phyloP scores from a whole-genome alignment of 2,113 vertebrate species.

The Turdus rufiventris region DNA sequence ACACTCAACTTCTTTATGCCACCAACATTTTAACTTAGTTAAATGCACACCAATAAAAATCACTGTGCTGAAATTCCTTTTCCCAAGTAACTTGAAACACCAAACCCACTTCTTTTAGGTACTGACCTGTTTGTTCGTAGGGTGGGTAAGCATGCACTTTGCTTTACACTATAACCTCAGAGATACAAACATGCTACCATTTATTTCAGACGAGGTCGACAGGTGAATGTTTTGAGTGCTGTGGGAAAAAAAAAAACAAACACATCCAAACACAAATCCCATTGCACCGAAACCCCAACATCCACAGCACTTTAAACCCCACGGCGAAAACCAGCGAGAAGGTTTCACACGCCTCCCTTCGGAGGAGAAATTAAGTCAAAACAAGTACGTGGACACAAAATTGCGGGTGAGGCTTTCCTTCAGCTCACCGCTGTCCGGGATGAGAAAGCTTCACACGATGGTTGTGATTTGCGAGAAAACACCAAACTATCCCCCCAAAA shows the following conservation, averaged over 20 bases:
- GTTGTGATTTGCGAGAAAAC: not conserved
- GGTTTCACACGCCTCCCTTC: not conserved
- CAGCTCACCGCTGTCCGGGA: not conserved
- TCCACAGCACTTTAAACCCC: not conserved
- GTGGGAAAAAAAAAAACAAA: fast-evolving
- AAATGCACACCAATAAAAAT: not conserved
- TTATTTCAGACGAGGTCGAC: not conserved
- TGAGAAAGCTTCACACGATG: not conserved
- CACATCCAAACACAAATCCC: not conserved
- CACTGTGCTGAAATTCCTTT: not conserved
- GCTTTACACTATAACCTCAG: not conserved
- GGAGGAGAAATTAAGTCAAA: not conserved
- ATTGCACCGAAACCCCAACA: not conserved
- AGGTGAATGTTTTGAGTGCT: not conserved
- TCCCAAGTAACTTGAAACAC: not conserved
- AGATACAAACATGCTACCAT: not conserved
- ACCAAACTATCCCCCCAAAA: no score
- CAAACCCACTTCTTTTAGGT: not conserved
- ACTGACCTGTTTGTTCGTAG: slow-evolving; percentile 56
- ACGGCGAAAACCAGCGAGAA: not conserved
- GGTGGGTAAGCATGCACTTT: not conserved
- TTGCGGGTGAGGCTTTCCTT: not conserved
- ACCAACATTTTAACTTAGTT: not conserved
- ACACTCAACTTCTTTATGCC: not conserved
- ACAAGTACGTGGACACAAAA: not conserved